Evolutionary conservation across 2,797 vertebrate genomes (phyloP).

Genomic region (Protosalanx chinensis): DNA sequence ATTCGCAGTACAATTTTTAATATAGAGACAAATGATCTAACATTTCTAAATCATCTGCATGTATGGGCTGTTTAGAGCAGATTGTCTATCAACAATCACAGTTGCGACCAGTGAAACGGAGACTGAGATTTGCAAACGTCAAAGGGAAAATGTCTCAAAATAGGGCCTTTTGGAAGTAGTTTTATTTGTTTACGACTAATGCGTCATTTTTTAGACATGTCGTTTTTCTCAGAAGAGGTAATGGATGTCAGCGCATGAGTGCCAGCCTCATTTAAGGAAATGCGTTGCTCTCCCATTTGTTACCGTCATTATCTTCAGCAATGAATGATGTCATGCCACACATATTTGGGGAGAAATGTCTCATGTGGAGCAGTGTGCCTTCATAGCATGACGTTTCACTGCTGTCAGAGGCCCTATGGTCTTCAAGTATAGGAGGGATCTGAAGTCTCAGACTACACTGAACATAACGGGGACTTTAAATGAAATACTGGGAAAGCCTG

Average conservation of each 20-base stretch:
- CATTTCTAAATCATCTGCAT: neutral
- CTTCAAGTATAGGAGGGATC: too few species aligned
- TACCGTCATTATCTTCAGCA: neutral
- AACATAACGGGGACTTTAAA: too few species aligned
- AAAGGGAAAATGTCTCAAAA: neutral
- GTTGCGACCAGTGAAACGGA: neutral
- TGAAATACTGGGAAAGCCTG: too few species aligned
- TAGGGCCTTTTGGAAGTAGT: conserved; percentile 35
- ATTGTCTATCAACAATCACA: neutral
- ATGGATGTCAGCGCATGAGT: neutral
- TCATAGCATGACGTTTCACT: neutral
- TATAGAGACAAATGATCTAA: neutral
- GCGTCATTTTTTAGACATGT: conserved; percentile 15
- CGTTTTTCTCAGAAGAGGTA: conserved; percentile 12
- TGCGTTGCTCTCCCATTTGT: neutral
- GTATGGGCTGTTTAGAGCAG: neutral
- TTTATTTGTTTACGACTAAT: conserved; percentile 10
- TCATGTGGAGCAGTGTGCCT: neutral
- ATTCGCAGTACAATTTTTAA: conserved; percentile 1
- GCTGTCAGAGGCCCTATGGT: neutral
- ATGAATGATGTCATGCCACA: neutral
- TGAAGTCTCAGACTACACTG: too few species aligned
- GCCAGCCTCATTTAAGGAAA: too few species aligned
- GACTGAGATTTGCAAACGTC: conserved; percentile 1
- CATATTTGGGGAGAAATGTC: neutral